A percentile compares a stretch with the other conserved stretches of the same genome.
Conservation (phyloP, 2,888 invertebrate genomes). For the Balanococcus diminutus region DNA sequence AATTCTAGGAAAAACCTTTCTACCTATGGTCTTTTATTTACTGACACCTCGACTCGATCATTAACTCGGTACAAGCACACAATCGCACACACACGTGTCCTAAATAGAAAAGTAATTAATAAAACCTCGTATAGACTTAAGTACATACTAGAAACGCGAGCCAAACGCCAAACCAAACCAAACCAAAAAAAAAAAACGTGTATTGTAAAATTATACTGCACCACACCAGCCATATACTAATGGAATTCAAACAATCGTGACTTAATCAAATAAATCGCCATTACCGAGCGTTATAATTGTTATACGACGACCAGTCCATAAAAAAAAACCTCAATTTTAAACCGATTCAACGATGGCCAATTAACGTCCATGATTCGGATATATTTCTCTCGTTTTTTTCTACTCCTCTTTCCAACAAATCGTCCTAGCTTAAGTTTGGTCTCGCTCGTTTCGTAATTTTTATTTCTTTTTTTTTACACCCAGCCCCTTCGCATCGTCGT, state of each 20-base stretch:
- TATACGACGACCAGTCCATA: conserved; percentile 8
- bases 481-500: too few species aligned
- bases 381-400: not conserved
- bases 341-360: not conserved
- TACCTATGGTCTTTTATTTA: not conserved
- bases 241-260: conserved; percentile 29
- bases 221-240: not conserved
- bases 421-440: not conserved
- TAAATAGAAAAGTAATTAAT: not conserved
- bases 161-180: too few species aligned
- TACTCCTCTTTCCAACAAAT: not conserved
- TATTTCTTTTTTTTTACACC: not conserved
- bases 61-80: not conserved
- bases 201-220: not conserved
- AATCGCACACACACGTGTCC: not conserved
- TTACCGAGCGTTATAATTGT: conserved; percentile 14
- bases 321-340: conserved; percentile 9
- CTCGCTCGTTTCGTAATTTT: not conserved
- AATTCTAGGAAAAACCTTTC: not conserved
- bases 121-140: not conserved
- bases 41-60: not conserved
- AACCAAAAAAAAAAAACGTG: not conserved
- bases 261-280: conserved; percentile 24
- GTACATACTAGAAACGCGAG: not conserved
- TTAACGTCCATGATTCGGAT: not conserved